A percentile compares a stretch with the other conserved stretches of the same genome.
phyloP scores from a whole-genome alignment of 2,888 invertebrate species.

The Macrophya alboannulata region DNA sequence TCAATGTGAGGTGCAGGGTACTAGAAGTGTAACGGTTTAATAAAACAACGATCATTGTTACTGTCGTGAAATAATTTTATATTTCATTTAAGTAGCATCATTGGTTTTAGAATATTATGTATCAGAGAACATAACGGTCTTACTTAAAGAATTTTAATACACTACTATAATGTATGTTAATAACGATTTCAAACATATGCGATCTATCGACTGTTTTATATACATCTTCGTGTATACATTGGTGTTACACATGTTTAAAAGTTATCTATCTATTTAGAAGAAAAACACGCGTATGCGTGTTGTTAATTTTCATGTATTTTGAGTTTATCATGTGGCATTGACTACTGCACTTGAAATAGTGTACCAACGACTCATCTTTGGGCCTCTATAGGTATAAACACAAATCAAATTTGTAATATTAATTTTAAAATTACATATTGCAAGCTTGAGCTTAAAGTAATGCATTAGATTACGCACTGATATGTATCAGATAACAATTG shows the following conservation, averaged over 20 bases:
- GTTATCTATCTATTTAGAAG: neutral
- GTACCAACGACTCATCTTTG: neutral
- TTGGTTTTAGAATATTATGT: conserved; percentile 60
- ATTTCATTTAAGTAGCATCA: conserved; percentile 63
- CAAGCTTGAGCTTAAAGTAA: conserved; percentile 42
- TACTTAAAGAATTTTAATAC: conserved; percentile 60
- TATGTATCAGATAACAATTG: conserved; percentile 42
- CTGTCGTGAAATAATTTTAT: conserved; percentile 71
- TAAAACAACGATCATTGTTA: conserved; percentile 11
- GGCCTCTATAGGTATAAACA: neutral
- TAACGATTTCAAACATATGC: neutral
- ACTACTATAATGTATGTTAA: neutral
- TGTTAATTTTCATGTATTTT: neutral
- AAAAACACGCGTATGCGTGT: neutral
- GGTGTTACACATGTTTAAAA: neutral
- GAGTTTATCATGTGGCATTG: neutral
- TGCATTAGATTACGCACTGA: conserved; percentile 34
- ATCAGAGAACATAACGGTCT: conserved; percentile 62
- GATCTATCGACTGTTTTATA: neutral
- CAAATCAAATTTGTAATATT: conserved; percentile 18
- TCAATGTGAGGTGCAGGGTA: neutral
- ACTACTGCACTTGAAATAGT: neutral
- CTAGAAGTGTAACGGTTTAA: conserved; percentile 7
- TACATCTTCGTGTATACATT: neutral
- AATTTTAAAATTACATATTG: conserved; percentile 43